These are phyloP conservation scores for Glomeris marginata DNA, from an alignment of 2,888 invertebrate species.

Conservation along the genomic window DNA sequence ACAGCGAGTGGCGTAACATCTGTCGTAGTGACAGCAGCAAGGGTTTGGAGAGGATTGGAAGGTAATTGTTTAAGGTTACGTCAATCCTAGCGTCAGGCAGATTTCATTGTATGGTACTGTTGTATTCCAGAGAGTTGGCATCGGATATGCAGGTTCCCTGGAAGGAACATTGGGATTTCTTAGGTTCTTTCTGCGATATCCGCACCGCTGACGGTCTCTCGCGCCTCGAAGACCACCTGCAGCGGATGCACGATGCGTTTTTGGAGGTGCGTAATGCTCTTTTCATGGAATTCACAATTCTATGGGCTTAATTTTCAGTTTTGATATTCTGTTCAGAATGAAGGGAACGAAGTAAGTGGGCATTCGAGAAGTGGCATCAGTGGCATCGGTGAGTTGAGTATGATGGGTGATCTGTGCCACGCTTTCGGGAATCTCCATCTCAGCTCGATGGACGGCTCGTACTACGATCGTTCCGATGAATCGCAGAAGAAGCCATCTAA, in stretches of 20 bases:
- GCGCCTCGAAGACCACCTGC: constrained; percentile 58
- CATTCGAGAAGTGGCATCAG: too few relatives aligned
- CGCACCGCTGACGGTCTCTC: constrained; percentile 53
- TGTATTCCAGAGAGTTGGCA: constrained; percentile 37
- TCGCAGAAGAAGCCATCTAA: too few relatives aligned
- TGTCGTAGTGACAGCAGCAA: constrained; percentile 58
- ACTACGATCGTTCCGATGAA: too few relatives aligned
- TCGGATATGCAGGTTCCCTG: constrained; percentile 57
- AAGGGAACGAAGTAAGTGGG: too few relatives aligned
- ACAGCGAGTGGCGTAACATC: constrained; percentile 18
- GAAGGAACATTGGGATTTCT: constrained; percentile 88
- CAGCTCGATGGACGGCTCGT: neutral
- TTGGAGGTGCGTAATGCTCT: neutral
- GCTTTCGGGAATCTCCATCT: constrained; percentile 1
- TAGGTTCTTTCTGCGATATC: constrained; percentile 66
- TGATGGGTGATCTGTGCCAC: neutral
- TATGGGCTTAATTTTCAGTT: too few relatives aligned
- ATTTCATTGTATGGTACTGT: neutral
- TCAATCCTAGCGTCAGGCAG: neutral
- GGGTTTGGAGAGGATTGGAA: constrained; percentile 72
- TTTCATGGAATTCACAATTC: too few relatives aligned
- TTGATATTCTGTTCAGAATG: too few relatives aligned
- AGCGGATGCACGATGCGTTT: constrained; percentile 34
- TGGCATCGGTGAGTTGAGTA: too few relatives aligned
- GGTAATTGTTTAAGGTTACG: constrained; percentile 31